Percentiles rank a stretch among this genome's conserved stretches.
Evolutionary conservation across 2,113 vertebrate genomes (phyloP).

Genomic region (Gopherus evgoodei): DNA sequence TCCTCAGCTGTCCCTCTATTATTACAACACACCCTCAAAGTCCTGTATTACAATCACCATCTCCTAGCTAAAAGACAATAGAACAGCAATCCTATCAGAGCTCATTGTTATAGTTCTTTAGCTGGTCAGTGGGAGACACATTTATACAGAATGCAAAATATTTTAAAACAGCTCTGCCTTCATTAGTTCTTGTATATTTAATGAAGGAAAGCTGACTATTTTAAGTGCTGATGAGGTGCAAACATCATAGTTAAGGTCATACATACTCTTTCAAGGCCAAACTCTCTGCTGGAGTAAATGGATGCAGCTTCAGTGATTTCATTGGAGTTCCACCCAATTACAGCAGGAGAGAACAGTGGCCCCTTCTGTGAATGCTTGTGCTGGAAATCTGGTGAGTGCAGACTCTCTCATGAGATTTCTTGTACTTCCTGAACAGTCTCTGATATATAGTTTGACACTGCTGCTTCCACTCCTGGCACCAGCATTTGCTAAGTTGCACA

Average conservation of each 20-base stretch:
- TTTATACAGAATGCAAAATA: not conserved
- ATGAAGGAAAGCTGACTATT: rapidly evolving
- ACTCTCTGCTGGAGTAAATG: not conserved
- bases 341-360: not conserved
- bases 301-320: not conserved
- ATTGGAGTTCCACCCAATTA: not conserved
- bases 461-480: not conserved
- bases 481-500: not conserved
- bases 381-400: not conserved
- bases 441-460: not conserved
- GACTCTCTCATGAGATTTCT: not conserved
- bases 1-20: not conserved
- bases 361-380: not conserved
- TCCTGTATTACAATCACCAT: not conserved
- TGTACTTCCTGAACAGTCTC: rapidly evolving
- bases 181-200: not conserved
- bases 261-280: not conserved
- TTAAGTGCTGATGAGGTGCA: not conserved
- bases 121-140: not conserved
- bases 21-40: not conserved
- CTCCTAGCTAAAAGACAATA: not conserved
- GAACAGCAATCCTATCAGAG: not conserved
- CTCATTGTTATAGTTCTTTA: not conserved
- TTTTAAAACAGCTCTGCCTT: not conserved
- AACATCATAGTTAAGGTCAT: not conserved